These are phyloP conservation scores for Atractosteus spatula DNA, from an alignment of 2,113 vertebrate genomes.

Conservation along the genomic window DNA sequence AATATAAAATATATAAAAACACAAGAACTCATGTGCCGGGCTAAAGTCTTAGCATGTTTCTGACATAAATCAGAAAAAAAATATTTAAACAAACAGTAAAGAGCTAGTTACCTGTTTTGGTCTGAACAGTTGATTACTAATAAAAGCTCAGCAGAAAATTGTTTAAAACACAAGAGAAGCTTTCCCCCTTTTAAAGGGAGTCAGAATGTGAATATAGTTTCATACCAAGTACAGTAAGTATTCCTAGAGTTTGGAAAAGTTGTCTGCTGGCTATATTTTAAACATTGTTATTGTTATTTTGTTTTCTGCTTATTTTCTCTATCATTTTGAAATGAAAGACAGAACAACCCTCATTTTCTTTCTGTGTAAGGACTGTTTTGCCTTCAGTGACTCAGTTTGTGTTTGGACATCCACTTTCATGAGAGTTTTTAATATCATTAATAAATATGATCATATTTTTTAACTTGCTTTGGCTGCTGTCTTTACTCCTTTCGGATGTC, in stretches of 20 bases:
- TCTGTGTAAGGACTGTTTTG: slow-evolving; percentile 33
- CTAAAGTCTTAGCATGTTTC: neutral
- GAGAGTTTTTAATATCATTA: slow-evolving; percentile 36
- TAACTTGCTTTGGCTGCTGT: slow-evolving; percentile 18
- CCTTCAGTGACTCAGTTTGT: slow-evolving; percentile 30
- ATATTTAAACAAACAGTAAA: neutral
- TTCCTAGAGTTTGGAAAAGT: slow-evolving; percentile 9
- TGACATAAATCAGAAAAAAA: neutral
- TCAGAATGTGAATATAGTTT: slow-evolving; percentile 17
- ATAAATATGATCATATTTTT: slow-evolving; percentile 41
- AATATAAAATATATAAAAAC: neutral
- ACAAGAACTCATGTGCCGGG: neutral
- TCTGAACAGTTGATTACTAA: neutral
- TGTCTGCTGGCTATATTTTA: slow-evolving; percentile 3
- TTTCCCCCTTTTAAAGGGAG: slow-evolving; percentile 26
- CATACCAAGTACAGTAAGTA: slow-evolving; percentile 7
- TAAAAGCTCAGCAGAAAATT: slow-evolving; percentile 26
- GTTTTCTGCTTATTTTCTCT: slow-evolving; percentile 6
- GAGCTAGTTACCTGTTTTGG: neutral
- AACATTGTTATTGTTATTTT: slow-evolving; percentile 6
- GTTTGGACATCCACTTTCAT: slow-evolving; percentile 32
- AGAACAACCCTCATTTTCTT: slow-evolving; percentile 10
- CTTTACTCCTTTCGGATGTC: neutral
- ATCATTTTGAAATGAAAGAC: slow-evolving; percentile 12
- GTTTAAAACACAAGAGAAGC: slow-evolving; percentile 20